Evolutionary conservation across 2,113 vertebrate species (phyloP), one percentile per base, ranked within the genome.

Genomic region (Triplophysa siluroides): DNA sequence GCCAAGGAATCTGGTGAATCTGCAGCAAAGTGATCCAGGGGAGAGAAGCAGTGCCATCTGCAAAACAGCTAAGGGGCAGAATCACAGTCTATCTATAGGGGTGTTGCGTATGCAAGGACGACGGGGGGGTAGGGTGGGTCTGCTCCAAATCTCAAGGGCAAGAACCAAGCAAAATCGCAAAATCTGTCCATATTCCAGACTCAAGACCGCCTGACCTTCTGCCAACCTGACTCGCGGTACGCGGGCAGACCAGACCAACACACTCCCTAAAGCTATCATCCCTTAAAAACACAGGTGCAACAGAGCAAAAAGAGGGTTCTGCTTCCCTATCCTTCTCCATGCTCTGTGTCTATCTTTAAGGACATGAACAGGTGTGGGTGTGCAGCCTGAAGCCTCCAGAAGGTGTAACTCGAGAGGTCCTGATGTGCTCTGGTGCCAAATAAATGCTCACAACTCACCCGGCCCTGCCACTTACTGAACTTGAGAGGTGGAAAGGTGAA

Each of bases 41-140:
- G 68, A 84, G 90, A 91, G 93, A 88, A 90, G 90, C 52, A 78
- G 18, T 87, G 87, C 88, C 93, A 93, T 94, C 89, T 94, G 89
- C 90, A 92, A 91, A 88, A 93, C 89, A 91, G 90, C 90, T 92
- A 91, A 78, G 85, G 83, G 91, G 65, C 81, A 91, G 61, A 90
- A 91, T 88, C 92, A 92, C 68, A 88, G 83, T 86, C 93, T 96
- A 95, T 94, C 92, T 94, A 93, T 92, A 94, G 93, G 92, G 73
- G 81, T 21, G 38, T 50, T 76, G 88, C 78, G 52, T 83, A 85
- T 86, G 79, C 86, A 86, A 86, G 78, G 72, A 76, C 83, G 78
- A 78, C 24, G 86, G 86, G 14, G 41, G 41, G 74, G 79, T 83
- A 84, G 83, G 85, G 86, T 85, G 83, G 79, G 47, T 54, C 68